Conservation (phyloP, 2,797 vertebrate species). For the Aphelocoma californica region DNA sequence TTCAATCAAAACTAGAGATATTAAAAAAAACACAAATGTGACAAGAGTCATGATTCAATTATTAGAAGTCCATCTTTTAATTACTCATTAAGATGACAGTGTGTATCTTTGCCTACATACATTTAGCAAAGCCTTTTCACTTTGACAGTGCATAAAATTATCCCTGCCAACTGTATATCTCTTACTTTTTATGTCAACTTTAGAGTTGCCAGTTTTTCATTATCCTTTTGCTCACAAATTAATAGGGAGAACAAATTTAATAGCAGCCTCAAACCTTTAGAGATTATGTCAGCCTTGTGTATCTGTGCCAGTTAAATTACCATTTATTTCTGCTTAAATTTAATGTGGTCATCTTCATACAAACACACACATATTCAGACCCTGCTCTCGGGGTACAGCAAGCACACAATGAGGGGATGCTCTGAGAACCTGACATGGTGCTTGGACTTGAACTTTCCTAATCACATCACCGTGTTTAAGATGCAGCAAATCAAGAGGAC, state of each 20-base stretch:
- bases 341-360: slow-evolving; percentile 28
- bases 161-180: neutral
- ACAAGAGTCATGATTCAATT: slow-evolving; percentile 28
- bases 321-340: slow-evolving; percentile 41
- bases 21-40: slow-evolving; percentile 59
- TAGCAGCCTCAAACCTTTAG: slow-evolving; percentile 40
- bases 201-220: slow-evolving; percentile 29
- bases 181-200: slow-evolving; percentile 20
- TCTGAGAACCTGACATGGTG: neutral
- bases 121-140: slow-evolving; percentile 38
- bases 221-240: slow-evolving; percentile 51
- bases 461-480: neutral
- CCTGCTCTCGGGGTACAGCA: neutral
- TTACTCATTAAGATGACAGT: slow-evolving; percentile 40
- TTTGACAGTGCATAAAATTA: slow-evolving; percentile 57
- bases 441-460: neutral
- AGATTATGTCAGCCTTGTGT: slow-evolving; percentile 11
- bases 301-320: neutral
- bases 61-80: slow-evolving; percentile 51
- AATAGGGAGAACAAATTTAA: slow-evolving; percentile 62
- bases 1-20: neutral
- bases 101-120: slow-evolving; percentile 3
- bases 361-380: neutral
- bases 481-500: neutral
- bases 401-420: accelerated